phyloP scores from a whole-genome alignment of 1,140 invertebrate genomes.

The Drosophila lacertosa region DNA sequence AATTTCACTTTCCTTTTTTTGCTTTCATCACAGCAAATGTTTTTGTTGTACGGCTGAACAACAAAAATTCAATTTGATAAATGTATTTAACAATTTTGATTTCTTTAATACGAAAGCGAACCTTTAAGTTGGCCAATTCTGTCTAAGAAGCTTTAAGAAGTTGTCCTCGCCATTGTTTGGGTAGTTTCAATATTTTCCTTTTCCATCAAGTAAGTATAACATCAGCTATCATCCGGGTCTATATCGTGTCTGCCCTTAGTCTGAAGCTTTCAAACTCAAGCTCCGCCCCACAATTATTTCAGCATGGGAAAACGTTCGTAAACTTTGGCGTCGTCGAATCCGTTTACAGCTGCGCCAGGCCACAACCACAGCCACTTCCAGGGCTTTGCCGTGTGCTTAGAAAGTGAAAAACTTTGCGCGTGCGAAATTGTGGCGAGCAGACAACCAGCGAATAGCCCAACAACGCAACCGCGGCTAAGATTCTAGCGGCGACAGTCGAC shows the following conservation, averaged over 20 bases:
- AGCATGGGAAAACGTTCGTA: slow-evolving; percentile 77
- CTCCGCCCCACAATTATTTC: slow-evolving; percentile 65
- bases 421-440: slow-evolving; percentile 73
- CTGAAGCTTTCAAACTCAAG: slow-evolving; percentile 1
- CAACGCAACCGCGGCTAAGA: slow-evolving; percentile 56
- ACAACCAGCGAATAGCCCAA: slow-evolving; percentile 56
- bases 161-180: slow-evolving; percentile 12
- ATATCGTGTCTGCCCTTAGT: slow-evolving; percentile 52
- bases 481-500: slow-evolving; percentile 40
- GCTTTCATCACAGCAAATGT: too few relatives aligned
- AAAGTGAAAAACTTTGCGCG: slow-evolving; percentile 73
- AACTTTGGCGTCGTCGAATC: slow-evolving; percentile 59
- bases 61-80: too few relatives aligned
- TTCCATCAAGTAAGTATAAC: slow-evolving; percentile 52
- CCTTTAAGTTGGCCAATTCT: slow-evolving; percentile 43
- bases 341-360: slow-evolving; percentile 57
- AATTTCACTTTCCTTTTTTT: neutral
- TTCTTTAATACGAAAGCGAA: slow-evolving; percentile 35
- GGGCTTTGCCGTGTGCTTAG: slow-evolving; percentile 43
- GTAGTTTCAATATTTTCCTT: slow-evolving; percentile 48
- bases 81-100: too few relatives aligned
- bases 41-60: too few relatives aligned
- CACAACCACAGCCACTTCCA: slow-evolving; percentile 20
- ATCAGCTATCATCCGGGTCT: slow-evolving; percentile 67
- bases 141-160: slow-evolving; percentile 36